Base-by-base conservation (phyloP, 1,140 invertebrate genomes). In the Araneus ventricosus region DNA sequence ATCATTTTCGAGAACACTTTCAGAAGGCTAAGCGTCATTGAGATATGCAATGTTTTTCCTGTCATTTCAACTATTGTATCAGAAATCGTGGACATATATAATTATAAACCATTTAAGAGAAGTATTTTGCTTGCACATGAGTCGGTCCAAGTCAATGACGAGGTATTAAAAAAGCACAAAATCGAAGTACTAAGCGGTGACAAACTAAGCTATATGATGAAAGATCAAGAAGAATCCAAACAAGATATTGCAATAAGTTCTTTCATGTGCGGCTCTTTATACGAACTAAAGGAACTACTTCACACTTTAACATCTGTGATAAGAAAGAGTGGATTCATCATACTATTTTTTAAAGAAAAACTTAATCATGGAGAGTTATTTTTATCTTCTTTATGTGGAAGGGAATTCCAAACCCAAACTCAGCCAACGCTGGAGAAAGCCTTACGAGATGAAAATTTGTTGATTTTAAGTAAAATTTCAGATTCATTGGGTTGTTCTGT, bases 1-100 rank as follows among this genome's bases (percentile, higher is more conserved):
- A n/a, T n/a, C n/a, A n/a, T n/a, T n/a, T n/a, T n/a, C n/a, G n/a
- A n/a, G n/a, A n/a, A n/a, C n/a, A n/a, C n/a, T n/a, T n/a, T n/a
- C n/a, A n/a, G n/a, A n/a, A n/a, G 84, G 20, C n/a, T 94, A 6
- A 94, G 34, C 87, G 80, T 94, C 1, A 2, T 92, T 2, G 94
- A 94, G 63, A 30, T 92, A 7, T 89, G 86, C 57, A 24, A 52
- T 5, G 37, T 30, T 1, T 59, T 52, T 1, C 57, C 57, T 24
- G 57, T 59, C 0, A 20, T 6, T 59, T 59, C 24, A 17, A 24
- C 5, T 59, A 1, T 4, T 59, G 17, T 17, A 4, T 4, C 20
- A 24, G 57, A 59, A 17, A 59, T 59, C 24, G 5, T 59, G 17
- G 4, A 4, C 3, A 59, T 22, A 59, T 59, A 59, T 20, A 22